Evolutionary conservation across 2,113 vertebrate genomes (phyloP).

Genomic region (Thymallus thymallus): DNA sequence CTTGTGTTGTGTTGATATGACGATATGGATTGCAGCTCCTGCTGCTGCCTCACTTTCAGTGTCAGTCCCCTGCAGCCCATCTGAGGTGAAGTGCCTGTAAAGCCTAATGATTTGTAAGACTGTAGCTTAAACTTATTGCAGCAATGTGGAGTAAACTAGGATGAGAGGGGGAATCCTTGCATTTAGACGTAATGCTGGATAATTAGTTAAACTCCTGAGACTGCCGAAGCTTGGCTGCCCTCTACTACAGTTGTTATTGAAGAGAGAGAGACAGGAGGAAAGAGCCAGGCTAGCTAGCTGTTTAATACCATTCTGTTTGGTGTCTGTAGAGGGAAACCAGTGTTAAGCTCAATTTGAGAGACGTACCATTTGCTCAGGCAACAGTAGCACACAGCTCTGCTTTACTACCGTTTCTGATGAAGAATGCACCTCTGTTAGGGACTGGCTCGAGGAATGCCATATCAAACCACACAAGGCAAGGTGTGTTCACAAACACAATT

Average conservation of each 20-base stretch:
- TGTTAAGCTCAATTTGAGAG: neutral
- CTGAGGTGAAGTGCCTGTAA: conserved; percentile 46
- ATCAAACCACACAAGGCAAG: conserved; percentile 17
- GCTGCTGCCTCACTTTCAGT: conserved; percentile 35
- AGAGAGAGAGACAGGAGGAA: conserved; percentile 7
- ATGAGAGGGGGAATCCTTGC: conserved; percentile 58
- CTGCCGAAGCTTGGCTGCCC: conserved; percentile 44
- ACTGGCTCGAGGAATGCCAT: conserved; percentile 10
- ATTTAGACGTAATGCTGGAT: conserved; percentile 64
- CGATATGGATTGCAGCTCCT: neutral
- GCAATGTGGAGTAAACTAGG: conserved; percentile 45
- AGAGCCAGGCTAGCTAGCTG: neutral
- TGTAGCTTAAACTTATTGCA: conserved; percentile 52
- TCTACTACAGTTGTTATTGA: conserved; percentile 38
- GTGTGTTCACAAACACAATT: conserved; percentile 24
- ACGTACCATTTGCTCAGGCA: neutral
- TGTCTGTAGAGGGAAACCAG: neutral
- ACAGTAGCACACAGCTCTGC: conserved; percentile 14
- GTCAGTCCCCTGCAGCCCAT: conserved; percentile 25
- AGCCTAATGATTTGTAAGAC: conserved; percentile 62
- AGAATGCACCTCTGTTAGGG: conserved; percentile 13
- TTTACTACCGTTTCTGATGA: conserved; percentile 25
- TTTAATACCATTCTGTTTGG: neutral
- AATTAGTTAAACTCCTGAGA: conserved; percentile 67
- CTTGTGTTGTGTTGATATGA: neutral